phyloP scores from a whole-genome alignment of 1,140 invertebrate species.

The Cydia amplana region DNA sequence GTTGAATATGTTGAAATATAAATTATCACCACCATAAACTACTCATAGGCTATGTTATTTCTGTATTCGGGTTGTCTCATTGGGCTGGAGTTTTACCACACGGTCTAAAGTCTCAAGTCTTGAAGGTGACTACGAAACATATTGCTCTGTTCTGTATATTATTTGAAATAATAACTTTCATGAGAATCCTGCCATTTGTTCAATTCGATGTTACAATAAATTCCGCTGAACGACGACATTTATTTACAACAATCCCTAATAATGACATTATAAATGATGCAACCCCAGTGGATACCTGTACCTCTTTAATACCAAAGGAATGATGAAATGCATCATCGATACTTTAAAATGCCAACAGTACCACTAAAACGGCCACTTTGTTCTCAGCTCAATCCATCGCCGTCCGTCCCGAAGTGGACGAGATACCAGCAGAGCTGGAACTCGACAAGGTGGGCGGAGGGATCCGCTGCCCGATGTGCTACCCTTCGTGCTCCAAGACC shows the following conservation, averaged over 20 bases:
- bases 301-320: too few relatives aligned
- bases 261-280: too few relatives aligned
- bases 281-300: too few relatives aligned
- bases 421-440: constrained; percentile 57
- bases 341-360: not conserved
- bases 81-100: not conserved
- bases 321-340: not conserved
- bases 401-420: constrained; percentile 56
- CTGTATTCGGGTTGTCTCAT: not conserved
- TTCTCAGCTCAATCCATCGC: constrained; percentile 65
- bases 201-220: too few relatives aligned
- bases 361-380: not conserved
- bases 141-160: too few relatives aligned
- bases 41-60: not conserved
- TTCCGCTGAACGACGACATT: too few relatives aligned
- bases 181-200: too few relatives aligned
- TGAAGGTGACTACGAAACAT: too few relatives aligned
- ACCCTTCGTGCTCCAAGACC: constrained; percentile 70
- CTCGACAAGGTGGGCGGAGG: constrained; percentile 61
- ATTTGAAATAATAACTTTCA: too few relatives aligned
- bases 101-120: not conserved
- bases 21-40: not conserved
- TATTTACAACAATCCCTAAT: too few relatives aligned
- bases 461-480: constrained; percentile 68
- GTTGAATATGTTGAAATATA: constrained; percentile 9